Percentiles rank a stretch among this genome's conserved stretches.
These are phyloP conservation scores for Cyanoramphus novaezelandiae DNA, from an alignment of 2,113 vertebrate species.

Conservation along the genomic window DNA sequence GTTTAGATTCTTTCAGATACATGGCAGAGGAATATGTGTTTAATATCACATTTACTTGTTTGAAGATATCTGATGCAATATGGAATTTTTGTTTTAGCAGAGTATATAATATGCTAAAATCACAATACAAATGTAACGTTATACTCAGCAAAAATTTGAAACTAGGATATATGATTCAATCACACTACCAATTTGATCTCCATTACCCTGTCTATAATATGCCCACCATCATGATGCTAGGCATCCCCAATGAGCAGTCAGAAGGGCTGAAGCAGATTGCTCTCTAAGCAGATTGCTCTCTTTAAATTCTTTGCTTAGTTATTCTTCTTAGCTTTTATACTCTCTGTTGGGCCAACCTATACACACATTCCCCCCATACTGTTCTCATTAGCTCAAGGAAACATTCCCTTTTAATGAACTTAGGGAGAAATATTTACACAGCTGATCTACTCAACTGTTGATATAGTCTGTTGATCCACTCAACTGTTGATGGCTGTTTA, in stretches of 20 bases:
- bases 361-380: rapidly evolving
- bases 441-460: not conserved
- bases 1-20: not conserved
- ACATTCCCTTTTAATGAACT: not conserved
- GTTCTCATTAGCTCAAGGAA: not conserved
- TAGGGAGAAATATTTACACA: not conserved
- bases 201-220: not conserved
- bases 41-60: not conserved
- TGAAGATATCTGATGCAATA: not conserved
- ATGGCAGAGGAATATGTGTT: rapidly evolving
- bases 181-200: rapidly evolving
- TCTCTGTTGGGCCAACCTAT: not conserved
- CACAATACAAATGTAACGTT: not conserved
- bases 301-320: not conserved
- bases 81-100: not conserved
- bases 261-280: not conserved
- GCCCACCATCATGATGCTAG: not conserved
- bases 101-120: not conserved
- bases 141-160: not conserved
- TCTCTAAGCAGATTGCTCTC: no score
- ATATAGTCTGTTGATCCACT: not conserved
- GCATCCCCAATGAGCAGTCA: no score
- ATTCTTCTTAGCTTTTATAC: not conserved
- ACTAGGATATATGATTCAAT: not conserved
- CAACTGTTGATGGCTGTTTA: not conserved